phyloP scores from a whole-genome alignment of 2,113 vertebrate genomes.

The Cranoglanis bouderius region DNA sequence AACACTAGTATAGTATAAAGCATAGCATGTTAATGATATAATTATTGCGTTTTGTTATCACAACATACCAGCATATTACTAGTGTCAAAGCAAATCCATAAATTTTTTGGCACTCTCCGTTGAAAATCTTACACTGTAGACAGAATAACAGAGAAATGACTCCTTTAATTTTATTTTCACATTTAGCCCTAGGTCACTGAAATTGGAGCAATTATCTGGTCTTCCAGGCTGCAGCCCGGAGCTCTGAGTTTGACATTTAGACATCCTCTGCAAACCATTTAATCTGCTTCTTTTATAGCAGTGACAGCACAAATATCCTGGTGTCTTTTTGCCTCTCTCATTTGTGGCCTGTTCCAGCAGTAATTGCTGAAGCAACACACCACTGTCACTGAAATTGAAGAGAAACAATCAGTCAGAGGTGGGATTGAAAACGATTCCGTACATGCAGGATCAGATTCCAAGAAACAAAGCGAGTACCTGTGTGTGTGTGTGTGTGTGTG shows the following conservation, averaged over 20 bases:
- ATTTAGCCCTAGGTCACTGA: not conserved
- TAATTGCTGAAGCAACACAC: slow-evolving; percentile 16
- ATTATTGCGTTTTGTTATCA: not conserved
- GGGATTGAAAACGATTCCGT: not conserved
- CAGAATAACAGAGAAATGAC: not conserved
- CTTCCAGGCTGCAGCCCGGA: slow-evolving; percentile 4
- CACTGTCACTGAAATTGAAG: not conserved
- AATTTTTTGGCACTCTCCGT: not conserved
- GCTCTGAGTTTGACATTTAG: slow-evolving; percentile 3
- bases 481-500: not conserved
- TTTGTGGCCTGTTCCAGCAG: slow-evolving; percentile 2
- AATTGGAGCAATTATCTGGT: slow-evolving; percentile 32
- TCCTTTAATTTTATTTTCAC: not conserved
- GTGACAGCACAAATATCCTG: slow-evolving; percentile 10
- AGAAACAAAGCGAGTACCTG: not conserved
- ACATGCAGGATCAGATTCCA: not conserved
- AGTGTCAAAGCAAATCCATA: not conserved
- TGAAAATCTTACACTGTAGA: not conserved
- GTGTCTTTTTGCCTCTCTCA: not conserved
- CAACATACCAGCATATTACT: not conserved
- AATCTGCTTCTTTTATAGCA: not conserved
- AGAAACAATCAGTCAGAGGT: slow-evolving; percentile 1
- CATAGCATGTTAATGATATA: not conserved
- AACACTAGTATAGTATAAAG: not conserved
- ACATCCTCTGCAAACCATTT: slow-evolving; percentile 16